Base-by-base conservation (phyloP, 2,888 invertebrate species). In the Papilio elwesi region DNA sequence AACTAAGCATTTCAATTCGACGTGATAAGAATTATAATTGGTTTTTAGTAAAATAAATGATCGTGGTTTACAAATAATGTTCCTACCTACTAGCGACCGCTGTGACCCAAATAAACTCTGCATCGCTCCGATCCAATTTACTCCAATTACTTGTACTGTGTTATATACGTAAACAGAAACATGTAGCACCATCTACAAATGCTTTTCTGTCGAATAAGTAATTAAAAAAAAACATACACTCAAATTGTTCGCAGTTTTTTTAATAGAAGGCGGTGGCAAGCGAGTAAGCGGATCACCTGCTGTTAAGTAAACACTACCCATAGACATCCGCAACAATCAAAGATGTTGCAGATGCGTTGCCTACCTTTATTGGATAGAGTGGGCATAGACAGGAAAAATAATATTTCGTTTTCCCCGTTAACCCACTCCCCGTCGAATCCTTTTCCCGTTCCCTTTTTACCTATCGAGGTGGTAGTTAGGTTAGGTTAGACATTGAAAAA, bases 101-200 rank as follows among this genome's bases (percentile, higher is more conserved):
- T 86, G 83, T 90, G 90, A 91, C 91, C 91, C 85, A 88, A 89
- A 91, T 91, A 88, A 83, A 84, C 82, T 85, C 80, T 78, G 83
- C 85, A 80, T 84, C 85, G 87, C 82, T 86, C 87, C 90, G 87
- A 88, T 91, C 89, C 88, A 88, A 90, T 90, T 87, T 86, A 84
- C 88, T 88, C 88, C 90, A 91, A 90, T 90, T 90, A 90, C 83
- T 82, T 59, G 66, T 43, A 66, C 53, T 36, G 78, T 75, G 51
- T 57, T 47, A 52, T 68, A 62, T 62, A 68, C 70, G 43, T 57
- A 68, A 43, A 74, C 52, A 59, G 57, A 67, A 13, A 63, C 49
- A 65, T 43, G 66, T 65, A 68, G 7, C 48, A 57, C 64, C 63
- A 49, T 49, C 63, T 64, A 64, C 64, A 68, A 73, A 64, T 73